These are phyloP conservation scores for Cercopithecus petaurista DNA, from an alignment of 2,797 vertebrate species.

Conservation along the genomic window DNA sequence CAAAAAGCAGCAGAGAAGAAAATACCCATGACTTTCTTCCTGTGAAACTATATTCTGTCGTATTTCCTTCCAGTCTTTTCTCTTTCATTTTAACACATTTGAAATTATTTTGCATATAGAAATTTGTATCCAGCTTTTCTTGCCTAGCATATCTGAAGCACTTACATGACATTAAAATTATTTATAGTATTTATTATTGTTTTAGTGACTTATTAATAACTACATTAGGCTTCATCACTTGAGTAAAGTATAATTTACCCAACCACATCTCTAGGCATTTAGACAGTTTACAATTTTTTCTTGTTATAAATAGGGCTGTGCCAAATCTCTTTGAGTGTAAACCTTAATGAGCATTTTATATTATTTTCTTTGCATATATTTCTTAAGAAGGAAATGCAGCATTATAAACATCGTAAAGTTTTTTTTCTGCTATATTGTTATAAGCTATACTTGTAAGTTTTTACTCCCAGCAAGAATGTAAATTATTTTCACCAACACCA, in stretches of 20 bases:
- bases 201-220: neutral
- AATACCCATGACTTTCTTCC: neutral
- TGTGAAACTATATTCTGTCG: neutral
- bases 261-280: neutral
- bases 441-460: neutral
- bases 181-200: neutral
- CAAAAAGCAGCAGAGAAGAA: neutral
- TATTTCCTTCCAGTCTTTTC: slow-evolving; percentile 42
- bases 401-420: neutral
- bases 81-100: slow-evolving; percentile 8
- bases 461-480: neutral
- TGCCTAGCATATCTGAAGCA: neutral
- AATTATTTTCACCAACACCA: neutral
- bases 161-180: slow-evolving; percentile 9
- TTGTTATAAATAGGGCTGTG: neutral
- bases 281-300: neutral
- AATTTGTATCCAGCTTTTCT: slow-evolving; percentile 16
- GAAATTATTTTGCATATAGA: neutral
- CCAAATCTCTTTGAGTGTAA: slow-evolving; percentile 10
- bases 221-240: neutral
- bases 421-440: neutral
- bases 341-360: neutral
- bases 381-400: neutral
- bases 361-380: slow-evolving; percentile 25
- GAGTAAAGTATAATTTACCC: neutral